A percentile compares a stretch with the other conserved stretches of the same genome.
phyloP scores from a whole-genome alignment of 2,113 vertebrate genomes.

The Lepus europaeus region DNA sequence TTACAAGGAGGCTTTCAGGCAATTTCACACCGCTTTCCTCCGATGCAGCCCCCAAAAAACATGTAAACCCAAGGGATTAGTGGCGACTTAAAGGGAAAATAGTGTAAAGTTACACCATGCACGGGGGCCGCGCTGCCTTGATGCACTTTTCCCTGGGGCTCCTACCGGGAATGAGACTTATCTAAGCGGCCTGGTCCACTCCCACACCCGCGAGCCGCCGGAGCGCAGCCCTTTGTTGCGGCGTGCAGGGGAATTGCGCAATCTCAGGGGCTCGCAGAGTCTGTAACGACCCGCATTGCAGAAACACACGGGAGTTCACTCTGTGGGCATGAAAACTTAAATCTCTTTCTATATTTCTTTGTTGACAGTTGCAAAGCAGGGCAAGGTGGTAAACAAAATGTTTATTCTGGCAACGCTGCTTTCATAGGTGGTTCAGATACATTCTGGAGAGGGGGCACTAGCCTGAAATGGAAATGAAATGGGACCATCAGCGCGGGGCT shows the following conservation, averaged over 20 bases:
- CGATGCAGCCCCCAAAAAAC: conserved; percentile 86
- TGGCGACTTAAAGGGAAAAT: conserved; percentile 87
- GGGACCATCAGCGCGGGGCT: neutral
- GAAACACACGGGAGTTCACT: conserved; percentile 81
- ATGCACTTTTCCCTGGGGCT: conserved; percentile 85
- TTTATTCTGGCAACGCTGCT: conserved; percentile 65
- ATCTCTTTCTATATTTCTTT: conserved; percentile 78
- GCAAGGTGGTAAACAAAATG: conserved; percentile 78
- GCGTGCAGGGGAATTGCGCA: conserved; percentile 73
- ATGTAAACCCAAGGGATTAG: conserved; percentile 91
- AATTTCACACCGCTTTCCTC: conserved; percentile 90
- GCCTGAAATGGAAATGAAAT: conserved; percentile 68
- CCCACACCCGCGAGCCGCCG: conserved; percentile 41
- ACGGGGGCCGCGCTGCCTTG: conserved; percentile 83
- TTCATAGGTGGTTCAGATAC: conserved; percentile 67
- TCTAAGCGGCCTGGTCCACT: conserved; percentile 81
- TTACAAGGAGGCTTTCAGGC: conserved; percentile 90
- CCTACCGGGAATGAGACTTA: conserved; percentile 85
- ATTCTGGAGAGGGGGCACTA: conserved; percentile 71
- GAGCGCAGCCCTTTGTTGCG: conserved; percentile 77
- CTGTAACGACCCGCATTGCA: conserved; percentile 80
- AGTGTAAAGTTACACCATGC: conserved; percentile 89
- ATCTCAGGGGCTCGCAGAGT: conserved; percentile 76
- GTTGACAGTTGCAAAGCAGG: conserved; percentile 72
- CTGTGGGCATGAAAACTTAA: conserved; percentile 80